Base-by-base conservation (phyloP, 1,140 invertebrate genomes). In the Neocloeon triangulifer region DNA sequence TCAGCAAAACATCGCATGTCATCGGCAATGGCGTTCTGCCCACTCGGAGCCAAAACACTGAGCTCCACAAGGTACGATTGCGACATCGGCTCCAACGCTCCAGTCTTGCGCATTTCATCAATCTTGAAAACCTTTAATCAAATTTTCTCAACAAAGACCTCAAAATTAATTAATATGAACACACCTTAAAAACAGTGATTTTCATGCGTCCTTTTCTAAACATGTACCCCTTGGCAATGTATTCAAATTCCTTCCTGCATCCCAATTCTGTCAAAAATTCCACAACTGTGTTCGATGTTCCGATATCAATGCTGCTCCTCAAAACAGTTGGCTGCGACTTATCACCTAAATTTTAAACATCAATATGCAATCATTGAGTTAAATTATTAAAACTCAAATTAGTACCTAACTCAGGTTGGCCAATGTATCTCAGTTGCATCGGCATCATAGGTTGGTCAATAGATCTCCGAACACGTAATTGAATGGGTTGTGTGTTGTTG, bases 141-240 rank as follows among this genome's bases (percentile, higher is more conserved):
- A 32, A 22, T 15, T 15, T 22, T 35, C 22, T 35, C 9, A 39
- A 8, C 31, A 26, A 25, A 20, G 26, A 8, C 0, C 17, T 12
- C 5, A 36, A 9, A 10, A 10, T 14, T 14, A 25, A 7, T 22
- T n/a, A 20, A 17, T 10, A 32, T 32, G 33, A 51, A 64, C 61
- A 89, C 8, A 97, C 73, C 55, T 95, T 95, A 1, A 82, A 84
- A 1, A 95, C 85, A 2, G 84, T 91, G 2, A 94, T 78, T 52
- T 95, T 95, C 81, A 96, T 91, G 46, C 88, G 61, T 1, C 89
- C 89, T 59, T 95, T 95, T 30, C 85, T 66, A 44, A 95, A 95
- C 70, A 95, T 86, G 43, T 80, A 91, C 10, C 89, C 91, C 56
- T 85, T 74, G 1, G 80, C 69, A 41, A 85, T 79, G 49, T 84